Conservation (phyloP, 2,888 invertebrate species). For the Drosophila rellima region DNA sequence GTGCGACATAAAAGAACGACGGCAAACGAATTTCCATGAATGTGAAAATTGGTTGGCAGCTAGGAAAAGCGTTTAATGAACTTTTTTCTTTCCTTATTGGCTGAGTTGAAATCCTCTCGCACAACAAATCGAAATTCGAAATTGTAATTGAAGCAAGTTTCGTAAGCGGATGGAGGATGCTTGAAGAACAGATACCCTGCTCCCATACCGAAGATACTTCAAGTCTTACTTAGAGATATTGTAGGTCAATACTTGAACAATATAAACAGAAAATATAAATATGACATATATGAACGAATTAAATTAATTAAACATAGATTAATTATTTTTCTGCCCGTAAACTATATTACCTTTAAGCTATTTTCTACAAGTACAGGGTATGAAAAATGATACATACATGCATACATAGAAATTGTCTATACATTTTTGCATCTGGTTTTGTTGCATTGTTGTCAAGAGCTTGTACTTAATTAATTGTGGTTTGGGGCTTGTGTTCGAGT, state of each 20-base stretch:
- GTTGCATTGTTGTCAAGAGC: constrained; percentile 61
- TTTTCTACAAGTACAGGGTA: neutral
- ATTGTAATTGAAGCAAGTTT: constrained; percentile 73
- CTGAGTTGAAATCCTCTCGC: constrained; percentile 39
- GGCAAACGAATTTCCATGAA: constrained; percentile 67
- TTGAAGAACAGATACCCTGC: constrained; percentile 2
- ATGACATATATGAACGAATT: neutral
- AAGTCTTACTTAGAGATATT: neutral
- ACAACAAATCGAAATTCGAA: constrained; percentile 65
- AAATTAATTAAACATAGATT: neutral
- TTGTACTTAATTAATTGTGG: constrained; percentile 81
- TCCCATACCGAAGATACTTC: no score
- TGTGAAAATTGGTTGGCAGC: constrained; percentile 61
- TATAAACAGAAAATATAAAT: neutral
- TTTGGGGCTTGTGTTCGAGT: constrained; percentile 58
- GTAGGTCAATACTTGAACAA: neutral
- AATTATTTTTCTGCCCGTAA: neutral
- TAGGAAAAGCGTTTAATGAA: constrained; percentile 75
- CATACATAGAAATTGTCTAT: constrained; percentile 52
- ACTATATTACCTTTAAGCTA: neutral
- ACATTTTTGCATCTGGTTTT: constrained; percentile 47
- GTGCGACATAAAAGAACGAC: constrained; percentile 48
- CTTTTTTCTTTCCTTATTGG: constrained; percentile 48
- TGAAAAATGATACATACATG: neutral
- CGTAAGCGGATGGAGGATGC: constrained; percentile 12